Evolutionary conservation across 1,140 invertebrate genomes (phyloP).

Genomic region (Leptopilina boulardi): DNA sequence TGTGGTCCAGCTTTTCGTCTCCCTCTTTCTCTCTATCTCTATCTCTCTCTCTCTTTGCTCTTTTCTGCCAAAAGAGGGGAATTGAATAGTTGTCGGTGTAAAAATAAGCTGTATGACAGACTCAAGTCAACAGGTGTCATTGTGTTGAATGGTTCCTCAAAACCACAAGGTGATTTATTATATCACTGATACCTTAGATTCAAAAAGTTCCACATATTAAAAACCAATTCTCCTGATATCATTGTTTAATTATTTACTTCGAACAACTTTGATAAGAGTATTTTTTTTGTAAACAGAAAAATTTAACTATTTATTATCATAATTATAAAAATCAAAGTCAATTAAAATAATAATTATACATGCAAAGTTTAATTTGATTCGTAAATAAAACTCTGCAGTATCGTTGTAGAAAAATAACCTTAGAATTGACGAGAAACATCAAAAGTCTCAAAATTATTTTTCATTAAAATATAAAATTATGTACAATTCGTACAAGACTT

Average conservation of each 20-base stretch:
- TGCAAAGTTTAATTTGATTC: too few species aligned
- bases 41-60: too few species aligned
- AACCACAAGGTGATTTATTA: not conserved
- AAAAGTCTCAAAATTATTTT: not conserved
- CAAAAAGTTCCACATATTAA: too few species aligned
- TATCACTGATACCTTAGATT: too few species aligned
- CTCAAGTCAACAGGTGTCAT: conserved; percentile 13
- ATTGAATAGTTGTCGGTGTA: not conserved
- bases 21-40: not conserved
- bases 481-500: not conserved
- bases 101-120: not conserved
- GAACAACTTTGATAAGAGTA: too few species aligned
- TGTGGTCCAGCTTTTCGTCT: not conserved
- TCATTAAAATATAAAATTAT: not conserved
- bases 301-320: too few species aligned
- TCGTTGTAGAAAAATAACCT: not conserved
- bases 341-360: too few species aligned
- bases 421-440: not conserved
- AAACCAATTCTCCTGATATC: too few species aligned
- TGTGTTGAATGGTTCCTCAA: not conserved
- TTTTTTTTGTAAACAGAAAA: too few species aligned
- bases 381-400: too few species aligned
- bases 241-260: too few species aligned
- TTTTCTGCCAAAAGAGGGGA: not conserved
- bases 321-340: too few species aligned